A percentile compares a stretch with the other conserved stretches of the same genome.
These are phyloP conservation scores for Saiga tatarica DNA, from an alignment of 2,113 vertebrate genomes.

Conservation along the genomic window DNA sequence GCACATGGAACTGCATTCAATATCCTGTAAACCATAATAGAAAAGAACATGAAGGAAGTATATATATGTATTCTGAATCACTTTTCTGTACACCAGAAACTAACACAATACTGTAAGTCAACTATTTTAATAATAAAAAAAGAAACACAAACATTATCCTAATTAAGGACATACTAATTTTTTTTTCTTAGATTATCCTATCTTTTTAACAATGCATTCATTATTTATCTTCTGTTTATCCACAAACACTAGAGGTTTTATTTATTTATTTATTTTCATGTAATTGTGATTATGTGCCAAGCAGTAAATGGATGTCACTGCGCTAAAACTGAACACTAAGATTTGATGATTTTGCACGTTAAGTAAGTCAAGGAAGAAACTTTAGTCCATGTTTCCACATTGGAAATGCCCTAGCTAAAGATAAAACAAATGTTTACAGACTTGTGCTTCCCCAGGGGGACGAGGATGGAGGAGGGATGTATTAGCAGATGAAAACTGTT, in stretches of 20 bases:
- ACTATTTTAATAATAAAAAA: not conserved
- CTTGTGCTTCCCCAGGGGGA: not conserved
- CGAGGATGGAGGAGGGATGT: not conserved
- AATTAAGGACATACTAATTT: not conserved
- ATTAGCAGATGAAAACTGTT: not conserved
- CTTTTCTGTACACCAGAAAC: not conserved
- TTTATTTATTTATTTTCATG: not conserved
- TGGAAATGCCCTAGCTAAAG: not conserved
- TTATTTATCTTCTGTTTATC: not conserved
- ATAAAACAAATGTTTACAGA: not conserved
- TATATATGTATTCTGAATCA: not conserved
- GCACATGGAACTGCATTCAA: not conserved
- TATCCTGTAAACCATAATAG: not conserved
- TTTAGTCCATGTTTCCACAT: not conserved
- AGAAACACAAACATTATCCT: not conserved
- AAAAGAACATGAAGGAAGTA: not conserved
- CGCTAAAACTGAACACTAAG: not conserved
- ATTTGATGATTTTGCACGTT: not conserved
- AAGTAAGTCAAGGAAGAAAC: not conserved
- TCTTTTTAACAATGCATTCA: not conserved
- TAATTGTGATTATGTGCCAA: not conserved
- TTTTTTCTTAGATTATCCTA: not conserved
- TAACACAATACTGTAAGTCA: not conserved
- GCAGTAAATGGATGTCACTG: not conserved
- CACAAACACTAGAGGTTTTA: not conserved